A percentile compares a stretch with the other conserved stretches of the same genome.
Evolutionary conservation across 2,888 invertebrate species (phyloP).

Genomic region (Apamea anceps): DNA sequence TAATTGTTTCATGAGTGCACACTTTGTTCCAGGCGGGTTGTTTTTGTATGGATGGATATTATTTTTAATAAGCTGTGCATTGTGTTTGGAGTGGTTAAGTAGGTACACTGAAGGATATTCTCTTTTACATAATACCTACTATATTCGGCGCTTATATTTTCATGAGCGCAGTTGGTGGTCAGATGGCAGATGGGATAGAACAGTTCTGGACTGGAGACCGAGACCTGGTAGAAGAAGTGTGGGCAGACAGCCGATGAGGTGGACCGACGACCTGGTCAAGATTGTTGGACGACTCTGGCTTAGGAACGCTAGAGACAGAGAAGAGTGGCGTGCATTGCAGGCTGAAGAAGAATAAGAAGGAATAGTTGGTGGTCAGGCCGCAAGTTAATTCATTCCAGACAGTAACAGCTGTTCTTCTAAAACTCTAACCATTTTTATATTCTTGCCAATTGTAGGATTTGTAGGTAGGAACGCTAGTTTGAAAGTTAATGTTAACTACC

Average conservation of each 20-base stretch:
- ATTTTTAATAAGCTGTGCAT: slow-evolving; percentile 5
- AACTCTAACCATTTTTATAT: background rate
- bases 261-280: no score
- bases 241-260: no score
- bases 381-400: background rate
- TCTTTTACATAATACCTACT: background rate
- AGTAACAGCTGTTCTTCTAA: background rate
- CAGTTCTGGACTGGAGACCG: no score
- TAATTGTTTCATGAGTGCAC: slow-evolving; percentile 40
- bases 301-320: no score
- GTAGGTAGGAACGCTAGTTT: background rate
- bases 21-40: slow-evolving; percentile 3
- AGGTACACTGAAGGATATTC: background rate
- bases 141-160: background rate
- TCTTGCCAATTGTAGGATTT: background rate
- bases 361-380: no score
- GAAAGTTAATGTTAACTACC: background rate
- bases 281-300: no score
- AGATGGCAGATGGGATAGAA: no score
- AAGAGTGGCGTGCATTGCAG: no score
- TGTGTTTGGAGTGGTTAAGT: background rate
- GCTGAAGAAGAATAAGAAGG: no score
- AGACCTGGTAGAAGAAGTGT: no score
- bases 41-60: background rate
- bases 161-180: background rate